Percentiles rank a stretch among this genome's conserved stretches.
Evolutionary conservation across 1,140 invertebrate species (phyloP).

Genomic region (Coenobita brevimanus): DNA sequence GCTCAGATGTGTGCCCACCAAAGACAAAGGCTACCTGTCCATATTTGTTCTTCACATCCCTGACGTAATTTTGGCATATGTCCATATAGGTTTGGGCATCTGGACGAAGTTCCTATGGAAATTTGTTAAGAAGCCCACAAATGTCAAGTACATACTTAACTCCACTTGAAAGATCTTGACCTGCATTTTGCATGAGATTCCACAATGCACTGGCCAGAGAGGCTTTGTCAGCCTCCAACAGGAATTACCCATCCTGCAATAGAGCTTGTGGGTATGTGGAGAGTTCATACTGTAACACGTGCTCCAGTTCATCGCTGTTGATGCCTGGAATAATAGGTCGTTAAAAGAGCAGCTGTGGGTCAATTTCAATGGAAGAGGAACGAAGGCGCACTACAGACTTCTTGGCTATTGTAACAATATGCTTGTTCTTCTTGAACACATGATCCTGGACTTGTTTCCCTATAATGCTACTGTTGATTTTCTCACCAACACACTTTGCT

Average conservation of each 20-base stretch:
- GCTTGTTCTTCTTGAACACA: neutral
- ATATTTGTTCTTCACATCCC: too few species aligned
- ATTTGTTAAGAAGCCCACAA: neutral
- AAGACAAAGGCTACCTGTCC: neutral
- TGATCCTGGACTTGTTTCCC: neutral
- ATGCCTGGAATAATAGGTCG: neutral
- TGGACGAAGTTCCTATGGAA: neutral
- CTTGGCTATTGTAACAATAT: neutral
- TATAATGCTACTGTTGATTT: neutral
- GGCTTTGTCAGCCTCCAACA: neutral
- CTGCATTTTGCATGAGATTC: too few species aligned
- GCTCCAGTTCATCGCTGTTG: too few species aligned
- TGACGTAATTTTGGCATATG: too few species aligned
- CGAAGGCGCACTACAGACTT: too few species aligned
- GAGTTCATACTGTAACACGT: too few species aligned
- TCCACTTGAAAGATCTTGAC: neutral
- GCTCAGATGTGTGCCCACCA: neutral
- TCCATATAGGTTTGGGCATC: neutral
- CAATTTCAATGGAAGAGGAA: too few species aligned
- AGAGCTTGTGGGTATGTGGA: neutral
- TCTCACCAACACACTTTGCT: too few species aligned
- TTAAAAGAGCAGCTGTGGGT: neutral
- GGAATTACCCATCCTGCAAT: neutral
- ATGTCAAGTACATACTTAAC: neutral
- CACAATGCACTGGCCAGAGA: neutral